These are phyloP conservation scores for Sisyra terminalis DNA, from an alignment of 2,888 invertebrate species.

Conservation along the genomic window DNA sequence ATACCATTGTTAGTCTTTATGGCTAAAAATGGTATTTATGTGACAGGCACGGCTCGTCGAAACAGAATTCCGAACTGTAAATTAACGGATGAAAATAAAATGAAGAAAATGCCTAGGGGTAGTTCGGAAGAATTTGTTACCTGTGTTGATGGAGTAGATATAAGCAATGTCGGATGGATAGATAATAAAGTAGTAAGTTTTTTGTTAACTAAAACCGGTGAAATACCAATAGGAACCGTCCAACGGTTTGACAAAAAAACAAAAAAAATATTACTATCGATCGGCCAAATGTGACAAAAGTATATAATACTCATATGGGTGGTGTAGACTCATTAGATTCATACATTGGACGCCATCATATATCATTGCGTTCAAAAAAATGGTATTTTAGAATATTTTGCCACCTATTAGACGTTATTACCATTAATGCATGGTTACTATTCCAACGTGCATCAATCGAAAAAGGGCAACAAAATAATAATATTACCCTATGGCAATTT, in stretches of 20 bases:
- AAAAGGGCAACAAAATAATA: background rate
- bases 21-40: slow-evolving; percentile 16
- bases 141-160: slow-evolving; percentile 13
- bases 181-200: slow-evolving; percentile 16
- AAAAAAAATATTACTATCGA: slow-evolving; percentile 13
- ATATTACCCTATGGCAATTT: background rate
- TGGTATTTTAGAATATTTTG: slow-evolving; percentile 14
- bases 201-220: slow-evolving; percentile 13
- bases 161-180: slow-evolving; percentile 14
- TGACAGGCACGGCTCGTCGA: slow-evolving; percentile 18
- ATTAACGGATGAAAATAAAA: slow-evolving; percentile 16
- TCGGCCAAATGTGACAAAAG: slow-evolving; percentile 14
- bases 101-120: slow-evolving; percentile 15
- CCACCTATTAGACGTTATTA: slow-evolving; percentile 13
- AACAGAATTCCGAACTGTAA: slow-evolving; percentile 19
- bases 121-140: slow-evolving; percentile 15
- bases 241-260: too few relatives aligned
- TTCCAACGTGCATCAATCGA: slow-evolving; percentile 11
- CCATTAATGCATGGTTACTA: slow-evolving; percentile 14
- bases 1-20: slow-evolving; percentile 15
- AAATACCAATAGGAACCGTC: slow-evolving; percentile 2
- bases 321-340: slow-evolving; percentile 17
- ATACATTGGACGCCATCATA: slow-evolving; percentile 14
- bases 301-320: slow-evolving; percentile 17
- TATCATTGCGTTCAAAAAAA: slow-evolving; percentile 13